Evolutionary conservation across 2,113 vertebrate genomes (phyloP).

Genomic region (Cephalophus harveyi): DNA sequence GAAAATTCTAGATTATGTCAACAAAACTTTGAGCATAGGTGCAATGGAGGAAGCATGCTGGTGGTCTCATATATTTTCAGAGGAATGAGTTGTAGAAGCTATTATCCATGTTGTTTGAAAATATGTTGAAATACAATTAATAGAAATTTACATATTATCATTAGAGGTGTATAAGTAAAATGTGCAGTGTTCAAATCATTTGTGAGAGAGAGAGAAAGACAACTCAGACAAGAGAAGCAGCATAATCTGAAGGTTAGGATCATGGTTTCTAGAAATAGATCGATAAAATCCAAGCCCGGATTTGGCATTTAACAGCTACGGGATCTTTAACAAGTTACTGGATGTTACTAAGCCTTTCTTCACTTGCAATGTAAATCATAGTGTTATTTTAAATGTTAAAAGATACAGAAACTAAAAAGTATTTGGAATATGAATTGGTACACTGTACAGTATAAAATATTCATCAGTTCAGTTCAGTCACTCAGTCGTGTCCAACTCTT

Average conservation of each 20-base stretch:
- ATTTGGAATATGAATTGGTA: neutral
- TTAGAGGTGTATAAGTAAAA: neutral
- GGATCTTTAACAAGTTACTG: neutral
- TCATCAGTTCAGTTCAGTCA: neutral
- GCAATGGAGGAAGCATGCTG: neutral
- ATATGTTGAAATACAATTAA: neutral
- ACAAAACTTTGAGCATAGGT: neutral
- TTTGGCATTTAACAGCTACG: neutral
- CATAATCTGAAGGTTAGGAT: neutral
- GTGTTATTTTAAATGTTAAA: neutral
- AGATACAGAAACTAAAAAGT: neutral
- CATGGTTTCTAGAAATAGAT: neutral
- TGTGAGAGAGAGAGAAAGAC: neutral
- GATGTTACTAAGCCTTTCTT: neutral
- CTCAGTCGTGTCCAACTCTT: fast-evolving
- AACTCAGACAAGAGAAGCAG: neutral
- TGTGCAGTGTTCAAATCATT: neutral
- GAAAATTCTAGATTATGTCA: neutral
- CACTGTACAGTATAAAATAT: neutral
- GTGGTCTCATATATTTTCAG: neutral
- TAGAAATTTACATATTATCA: neutral
- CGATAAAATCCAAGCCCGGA: neutral
- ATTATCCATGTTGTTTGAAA: neutral
- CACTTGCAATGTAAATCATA: neutral
- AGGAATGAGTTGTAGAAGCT: neutral